Conservation (phyloP, 2,797 vertebrate genomes). For the Acipenser ruthenus region DNA sequence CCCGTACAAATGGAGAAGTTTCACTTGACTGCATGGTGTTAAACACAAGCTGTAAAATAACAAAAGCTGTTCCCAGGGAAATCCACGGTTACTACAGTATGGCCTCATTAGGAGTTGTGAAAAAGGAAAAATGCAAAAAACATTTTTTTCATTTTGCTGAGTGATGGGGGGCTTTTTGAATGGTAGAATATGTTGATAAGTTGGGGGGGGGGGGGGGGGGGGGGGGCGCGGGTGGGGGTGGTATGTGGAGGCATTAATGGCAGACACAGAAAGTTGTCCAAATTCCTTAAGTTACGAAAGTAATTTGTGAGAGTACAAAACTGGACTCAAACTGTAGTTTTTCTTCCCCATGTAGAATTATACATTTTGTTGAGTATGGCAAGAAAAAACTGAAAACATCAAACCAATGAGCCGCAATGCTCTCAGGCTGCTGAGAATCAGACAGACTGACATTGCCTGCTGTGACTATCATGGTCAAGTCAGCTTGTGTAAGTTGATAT, state of each 20-base stretch:
- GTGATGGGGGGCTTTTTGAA: background rate
- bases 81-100: background rate
- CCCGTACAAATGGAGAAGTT: conserved; percentile 21
- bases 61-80: conserved; percentile 15
- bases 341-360: background rate
- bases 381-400: background rate
- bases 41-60: conserved; percentile 1
- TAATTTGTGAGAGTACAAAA: background rate
- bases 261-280: conserved; percentile 9
- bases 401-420: background rate
- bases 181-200: background rate
- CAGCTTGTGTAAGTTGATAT: conserved; percentile 18
- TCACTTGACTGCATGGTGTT: conserved; percentile 20
- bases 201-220: background rate
- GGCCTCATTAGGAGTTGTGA: background rate
- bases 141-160: background rate
- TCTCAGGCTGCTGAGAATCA: background rate
- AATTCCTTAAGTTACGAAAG: background rate
- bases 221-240: background rate
- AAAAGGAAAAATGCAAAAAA: too few species aligned
- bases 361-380: background rate
- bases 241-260: background rate
- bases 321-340: background rate
- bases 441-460: background rate
- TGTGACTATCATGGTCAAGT: conserved; percentile 5